These are phyloP conservation scores for Callipepla squamata DNA, from an alignment of 2,113 vertebrate species.

Conservation along the genomic window DNA sequence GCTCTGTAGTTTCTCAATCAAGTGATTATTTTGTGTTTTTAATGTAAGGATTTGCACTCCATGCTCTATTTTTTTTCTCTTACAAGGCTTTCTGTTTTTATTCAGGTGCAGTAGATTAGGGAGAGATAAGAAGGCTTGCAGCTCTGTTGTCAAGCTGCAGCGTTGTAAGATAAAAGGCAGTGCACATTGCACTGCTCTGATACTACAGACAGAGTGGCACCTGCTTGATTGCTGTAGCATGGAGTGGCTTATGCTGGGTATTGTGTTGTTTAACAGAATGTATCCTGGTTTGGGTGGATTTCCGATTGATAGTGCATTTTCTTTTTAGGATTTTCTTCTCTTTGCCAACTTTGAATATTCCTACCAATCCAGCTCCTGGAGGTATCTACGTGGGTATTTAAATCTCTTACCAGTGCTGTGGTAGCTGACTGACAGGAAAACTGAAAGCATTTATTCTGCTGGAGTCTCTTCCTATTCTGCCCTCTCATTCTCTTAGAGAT, in stretches of 20 bases:
- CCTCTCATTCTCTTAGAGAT: not conserved
- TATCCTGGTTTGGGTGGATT: not conserved
- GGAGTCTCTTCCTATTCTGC: not conserved
- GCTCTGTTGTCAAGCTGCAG: not conserved
- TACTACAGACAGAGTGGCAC: not conserved
- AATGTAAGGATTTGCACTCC: not conserved
- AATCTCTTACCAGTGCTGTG: not conserved
- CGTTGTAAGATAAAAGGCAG: not conserved
- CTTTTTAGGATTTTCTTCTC: not conserved
- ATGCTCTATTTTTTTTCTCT: not conserved
- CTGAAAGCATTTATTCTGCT: not conserved
- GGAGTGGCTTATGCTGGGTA: not conserved
- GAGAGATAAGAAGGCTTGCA: not conserved
- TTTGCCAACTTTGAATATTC: not conserved
- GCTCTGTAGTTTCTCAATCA: not conserved
- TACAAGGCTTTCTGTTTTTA: not conserved
- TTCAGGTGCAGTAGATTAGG: not conserved
- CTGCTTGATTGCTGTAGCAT: not conserved
- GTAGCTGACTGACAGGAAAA: not conserved
- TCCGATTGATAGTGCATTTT: not conserved
- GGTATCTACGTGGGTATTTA: not conserved
- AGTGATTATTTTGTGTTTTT: not conserved
- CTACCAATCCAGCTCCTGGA: not conserved
- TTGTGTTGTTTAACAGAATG: not conserved
- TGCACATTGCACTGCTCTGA: fast-evolving